Evolutionary conservation across 2,888 invertebrate species (phyloP).

Genomic region (Latrodectus elegans): DNA sequence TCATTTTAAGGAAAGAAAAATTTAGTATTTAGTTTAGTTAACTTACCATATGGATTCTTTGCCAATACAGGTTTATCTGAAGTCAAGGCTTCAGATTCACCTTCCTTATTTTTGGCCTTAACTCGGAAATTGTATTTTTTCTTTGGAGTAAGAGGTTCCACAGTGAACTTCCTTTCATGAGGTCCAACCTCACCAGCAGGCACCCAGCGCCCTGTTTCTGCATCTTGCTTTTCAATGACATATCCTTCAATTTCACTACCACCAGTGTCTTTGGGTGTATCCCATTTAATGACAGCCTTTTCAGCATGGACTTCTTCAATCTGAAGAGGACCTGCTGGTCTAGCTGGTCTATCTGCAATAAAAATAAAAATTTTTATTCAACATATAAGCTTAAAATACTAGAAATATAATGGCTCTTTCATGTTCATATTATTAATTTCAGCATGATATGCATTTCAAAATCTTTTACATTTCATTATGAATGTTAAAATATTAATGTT

Average conservation of each 20-base stretch:
- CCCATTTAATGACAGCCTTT: slow-evolving; percentile 93
- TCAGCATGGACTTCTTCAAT: slow-evolving; percentile 91
- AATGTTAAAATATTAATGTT: too few relatives aligned
- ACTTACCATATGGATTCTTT: slow-evolving; percentile 88
- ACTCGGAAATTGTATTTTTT: slow-evolving; percentile 99
- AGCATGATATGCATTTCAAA: too few relatives aligned
- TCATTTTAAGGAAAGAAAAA: too few relatives aligned
- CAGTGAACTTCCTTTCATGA: slow-evolving; percentile 85
- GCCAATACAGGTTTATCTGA: slow-evolving; percentile 90
- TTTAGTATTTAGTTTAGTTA: neutral
- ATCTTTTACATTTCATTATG: too few relatives aligned
- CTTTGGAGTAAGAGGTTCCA: slow-evolving; percentile 92
- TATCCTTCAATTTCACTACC: slow-evolving; percentile 93
- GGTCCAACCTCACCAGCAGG: slow-evolving; percentile 92
- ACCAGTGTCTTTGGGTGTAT: slow-evolving; percentile 89
- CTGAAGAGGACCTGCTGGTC: slow-evolving; percentile 76
- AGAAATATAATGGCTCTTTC: too few relatives aligned
- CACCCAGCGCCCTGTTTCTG: slow-evolving; percentile 96
- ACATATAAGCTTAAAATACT: too few relatives aligned
- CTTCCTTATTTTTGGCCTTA: slow-evolving; percentile 97
- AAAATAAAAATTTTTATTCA: neutral
- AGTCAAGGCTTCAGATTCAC: slow-evolving; percentile 95
- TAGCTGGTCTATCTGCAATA: slow-evolving; percentile 73
- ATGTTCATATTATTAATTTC: too few relatives aligned
- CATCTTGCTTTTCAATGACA: slow-evolving; percentile 94